These are phyloP conservation scores for Poeciliopsis occidentalis DNA, from an alignment of 2,113 vertebrate species.

Conservation along the genomic window DNA sequence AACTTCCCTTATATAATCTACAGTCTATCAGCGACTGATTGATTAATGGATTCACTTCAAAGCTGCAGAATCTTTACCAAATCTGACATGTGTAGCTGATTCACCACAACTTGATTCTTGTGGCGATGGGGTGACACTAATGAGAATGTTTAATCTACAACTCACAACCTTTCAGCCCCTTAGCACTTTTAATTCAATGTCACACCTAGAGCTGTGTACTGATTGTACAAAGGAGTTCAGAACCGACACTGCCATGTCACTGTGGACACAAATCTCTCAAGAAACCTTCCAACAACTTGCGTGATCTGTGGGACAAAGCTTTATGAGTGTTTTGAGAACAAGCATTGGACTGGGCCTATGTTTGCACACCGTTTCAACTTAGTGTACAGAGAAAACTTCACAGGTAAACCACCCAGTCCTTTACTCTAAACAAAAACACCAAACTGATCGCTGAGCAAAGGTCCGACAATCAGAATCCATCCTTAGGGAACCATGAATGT, in stretches of 20 bases:
- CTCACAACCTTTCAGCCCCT: not conserved
- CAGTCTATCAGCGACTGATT: not conserved
- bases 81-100: not conserved
- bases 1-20: not conserved
- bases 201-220: not conserved
- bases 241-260: not conserved
- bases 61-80: not conserved
- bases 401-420: not conserved
- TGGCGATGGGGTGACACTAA: not conserved
- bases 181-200: not conserved
- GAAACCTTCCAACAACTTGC: not conserved
- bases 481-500: constrained; percentile 11
- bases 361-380: not conserved
- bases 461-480: constrained; percentile 20
- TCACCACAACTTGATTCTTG: not conserved
- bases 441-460: constrained; percentile 9
- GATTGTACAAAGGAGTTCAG: not conserved
- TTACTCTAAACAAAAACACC: constrained; percentile 13
- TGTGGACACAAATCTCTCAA: not conserved
- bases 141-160: not conserved
- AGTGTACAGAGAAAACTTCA: not conserved
- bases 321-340: constrained; percentile 1
- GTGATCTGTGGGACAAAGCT: not conserved
- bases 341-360: not conserved
- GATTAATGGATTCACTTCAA: not conserved